Base-by-base conservation (phyloP, 2,113 vertebrate genomes). In the Mus spicilegus region DNA sequence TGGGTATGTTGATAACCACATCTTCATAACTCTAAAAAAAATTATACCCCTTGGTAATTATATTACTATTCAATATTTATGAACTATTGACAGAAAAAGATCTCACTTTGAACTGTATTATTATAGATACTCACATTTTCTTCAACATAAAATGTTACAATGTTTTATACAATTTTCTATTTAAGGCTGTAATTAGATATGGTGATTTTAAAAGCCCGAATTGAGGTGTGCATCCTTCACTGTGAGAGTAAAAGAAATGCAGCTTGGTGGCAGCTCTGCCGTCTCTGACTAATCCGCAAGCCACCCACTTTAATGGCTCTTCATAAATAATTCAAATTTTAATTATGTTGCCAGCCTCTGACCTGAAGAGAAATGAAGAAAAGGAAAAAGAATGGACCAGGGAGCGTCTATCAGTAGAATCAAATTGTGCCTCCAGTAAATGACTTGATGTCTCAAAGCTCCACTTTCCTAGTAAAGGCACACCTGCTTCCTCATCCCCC, bases 321-420 rank as follows among this genome's bases (percentile, higher is more conserved):
- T 98, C 98, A 99, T 99, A 98, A 99, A 99, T 99, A 99, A 99
- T 99, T 99, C 98, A 99, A 91, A 98, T 99, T 99, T 99, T 99
- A 99, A 99, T 99, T 99, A 99, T 97, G 97, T 97, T 97, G 77
- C 97, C 98, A 98, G 97, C 94, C 98, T 98, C 97, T 98, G 98
- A 98, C 98, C 98, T 97, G 95, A 67, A 96, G 93, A 98, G 98
- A 98, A 98, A 97, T 93, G 93, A 95, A 98, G 95, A 94, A 95
- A 93, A 94, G 49, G 93, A 81, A 97, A 96, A 96, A 85, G 54
- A 87, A 76, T 72, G 90, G 65, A 86, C 49, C 80, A 33, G 93
- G 89, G n/a, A 96, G 95, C 93, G 82, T 77, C 4, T 91, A 86
- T 91, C 65, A 85, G 92, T 67, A 96, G 94, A 91, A 96, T 98